phyloP scores from a whole-genome alignment of 2,113 vertebrate genomes.

The Periophthalmodon schlosseri region DNA sequence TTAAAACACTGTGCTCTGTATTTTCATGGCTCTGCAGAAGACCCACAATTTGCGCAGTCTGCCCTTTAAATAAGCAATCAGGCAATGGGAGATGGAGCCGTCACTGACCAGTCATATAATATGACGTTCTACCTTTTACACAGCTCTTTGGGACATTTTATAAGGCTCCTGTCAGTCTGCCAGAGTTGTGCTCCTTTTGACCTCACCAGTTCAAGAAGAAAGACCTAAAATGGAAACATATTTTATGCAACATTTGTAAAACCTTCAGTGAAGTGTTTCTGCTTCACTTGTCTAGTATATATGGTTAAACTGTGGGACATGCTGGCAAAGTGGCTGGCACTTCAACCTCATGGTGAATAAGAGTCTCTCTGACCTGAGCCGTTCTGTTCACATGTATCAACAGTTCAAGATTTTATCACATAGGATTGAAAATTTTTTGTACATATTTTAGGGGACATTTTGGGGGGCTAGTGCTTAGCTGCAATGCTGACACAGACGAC shows the following conservation, averaged over 20 bases:
- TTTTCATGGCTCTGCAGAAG: slow-evolving; percentile 23
- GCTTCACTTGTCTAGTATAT: not conserved
- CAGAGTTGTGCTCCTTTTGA: not conserved
- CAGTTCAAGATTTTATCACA: not conserved
- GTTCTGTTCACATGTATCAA: not conserved
- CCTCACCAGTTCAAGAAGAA: not conserved
- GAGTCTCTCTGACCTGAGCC: not conserved
- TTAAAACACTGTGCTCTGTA: slow-evolving; percentile 43
- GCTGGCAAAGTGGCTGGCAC: not conserved
- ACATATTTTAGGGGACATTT: too few relatives aligned
- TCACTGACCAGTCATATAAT: slow-evolving; percentile 1
- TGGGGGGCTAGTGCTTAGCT: not conserved
- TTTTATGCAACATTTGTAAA: not conserved
- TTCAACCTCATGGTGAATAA: not conserved
- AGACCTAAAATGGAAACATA: not conserved
- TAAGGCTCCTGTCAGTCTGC: not conserved
- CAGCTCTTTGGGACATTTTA: not conserved
- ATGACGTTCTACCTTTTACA: not conserved
- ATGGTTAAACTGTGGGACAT: not conserved
- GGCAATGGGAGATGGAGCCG: slow-evolving; percentile 19
- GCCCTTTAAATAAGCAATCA: slow-evolving; percentile 37
- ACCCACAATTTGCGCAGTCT: slow-evolving; percentile 23
- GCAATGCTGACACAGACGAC: not conserved
- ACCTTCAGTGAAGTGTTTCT: not conserved
- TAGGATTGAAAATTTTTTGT: not conserved